Evolutionary conservation across 2,113 vertebrate genomes (phyloP).

Genomic region (Ariopsis seemanni): DNA sequence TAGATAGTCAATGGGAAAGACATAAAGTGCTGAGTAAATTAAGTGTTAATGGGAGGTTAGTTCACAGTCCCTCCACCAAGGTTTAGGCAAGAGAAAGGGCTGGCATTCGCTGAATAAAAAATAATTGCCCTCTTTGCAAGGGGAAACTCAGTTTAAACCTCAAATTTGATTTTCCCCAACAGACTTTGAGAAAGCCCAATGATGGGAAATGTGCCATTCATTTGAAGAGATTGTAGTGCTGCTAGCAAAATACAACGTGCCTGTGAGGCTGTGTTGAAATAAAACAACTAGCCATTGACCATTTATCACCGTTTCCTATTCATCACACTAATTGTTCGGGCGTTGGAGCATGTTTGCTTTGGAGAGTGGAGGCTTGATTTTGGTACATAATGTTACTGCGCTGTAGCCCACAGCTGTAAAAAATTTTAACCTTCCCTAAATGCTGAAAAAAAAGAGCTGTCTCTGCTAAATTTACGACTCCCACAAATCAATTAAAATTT

Average conservation of each 20-base stretch:
- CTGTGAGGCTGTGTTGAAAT: slow-evolving; percentile 20
- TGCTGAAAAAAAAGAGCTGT: slow-evolving; percentile 28
- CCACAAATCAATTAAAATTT: slow-evolving; percentile 54
- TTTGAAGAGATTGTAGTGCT: slow-evolving; percentile 11
- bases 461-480: slow-evolving; percentile 46
- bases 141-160: slow-evolving; percentile 33
- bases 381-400: slow-evolving; percentile 25
- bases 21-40: not conserved
- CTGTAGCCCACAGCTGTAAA: slow-evolving; percentile 44
- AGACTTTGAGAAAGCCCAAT: slow-evolving; percentile 30
- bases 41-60: not conserved
- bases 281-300: slow-evolving; percentile 18
- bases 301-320: slow-evolving; percentile 48
- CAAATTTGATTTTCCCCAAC: slow-evolving; percentile 39
- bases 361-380: slow-evolving; percentile 36
- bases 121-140: slow-evolving; percentile 30
- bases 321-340: slow-evolving; percentile 45
- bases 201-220: slow-evolving; percentile 21
- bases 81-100: not conserved
- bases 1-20: not conserved
- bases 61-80: not conserved
- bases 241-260: slow-evolving; percentile 4
- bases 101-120: slow-evolving; percentile 29
- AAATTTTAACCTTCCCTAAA: slow-evolving; percentile 37
- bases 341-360: slow-evolving; percentile 50